Evolutionary conservation across 1,140 invertebrate species (phyloP), one percentile per base, ranked within the genome.

Genomic region (Zaprionus tsacasi): DNA sequence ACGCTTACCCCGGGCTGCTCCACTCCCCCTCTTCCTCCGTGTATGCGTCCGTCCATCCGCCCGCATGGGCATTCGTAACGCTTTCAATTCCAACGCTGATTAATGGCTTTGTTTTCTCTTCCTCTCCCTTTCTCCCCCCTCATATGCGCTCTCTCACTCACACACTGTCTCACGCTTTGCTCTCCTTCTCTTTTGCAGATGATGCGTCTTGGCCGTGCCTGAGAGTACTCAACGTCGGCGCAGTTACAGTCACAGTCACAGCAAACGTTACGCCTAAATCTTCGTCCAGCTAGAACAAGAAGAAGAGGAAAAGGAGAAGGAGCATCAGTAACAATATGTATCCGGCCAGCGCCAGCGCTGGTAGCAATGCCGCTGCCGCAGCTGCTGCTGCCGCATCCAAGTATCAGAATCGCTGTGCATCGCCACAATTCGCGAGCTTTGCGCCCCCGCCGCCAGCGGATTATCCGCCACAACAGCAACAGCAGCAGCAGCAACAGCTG

Each of bases 381-480:
- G 50, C 61, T 15, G 78, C 86, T 8, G 74, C 66, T 61, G 57
- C 81, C 17, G 76, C 87, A 52, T 69, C 73, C 56, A 92, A 92
- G 54, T 92, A 91, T 59, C 89, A 91, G 70, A 81, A 88, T 43
- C 78, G 91, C 36, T 91, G 91, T 58, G 88, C 76, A 33, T 92
- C 91, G 54, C 91, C 91, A 58, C 89, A 89, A 61, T 92, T 92
- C 54, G 70, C 82, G 52, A 90, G 75, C 64, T 87, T 87, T 76
- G 79, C 76, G 25, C 79, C 78, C 21, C 83, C 81, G 5, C 77
- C 64, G 35, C 73, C 78, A 43, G 54, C 71, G 27, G 91, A 92
- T 33, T 92, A 92, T 87, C 91, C 91, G 50, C 72, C 65, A 12
- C 72, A 59, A 21, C 21, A 63, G 27, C 72, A 67, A 11, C 77